Evolutionary conservation across 2,888 invertebrate species (phyloP).

Genomic region (Trichopoda pennipes): DNA sequence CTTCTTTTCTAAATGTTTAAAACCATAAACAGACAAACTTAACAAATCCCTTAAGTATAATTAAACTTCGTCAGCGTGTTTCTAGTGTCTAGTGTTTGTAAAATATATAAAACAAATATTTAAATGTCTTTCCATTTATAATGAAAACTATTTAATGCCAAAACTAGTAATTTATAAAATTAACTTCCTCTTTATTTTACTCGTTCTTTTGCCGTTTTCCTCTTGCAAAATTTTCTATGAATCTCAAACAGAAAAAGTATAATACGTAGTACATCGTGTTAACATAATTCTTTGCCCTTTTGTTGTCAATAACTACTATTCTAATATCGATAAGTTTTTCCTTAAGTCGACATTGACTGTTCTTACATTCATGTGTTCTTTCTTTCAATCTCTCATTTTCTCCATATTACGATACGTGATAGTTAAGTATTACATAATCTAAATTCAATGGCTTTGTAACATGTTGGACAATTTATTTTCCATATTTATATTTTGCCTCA

Average conservation of each 20-base stretch:
- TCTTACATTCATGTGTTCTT: conserved; percentile 18
- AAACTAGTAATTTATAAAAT: neutral
- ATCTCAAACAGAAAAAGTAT: conserved; percentile 49
- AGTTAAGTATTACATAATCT: conserved; percentile 63
- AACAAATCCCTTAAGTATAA: conserved; percentile 56
- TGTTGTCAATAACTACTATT: conserved; percentile 3
- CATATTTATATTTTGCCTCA: conserved; percentile 32
- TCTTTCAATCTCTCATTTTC: neutral
- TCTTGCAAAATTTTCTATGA: conserved; percentile 34
- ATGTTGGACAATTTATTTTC: conserved; percentile 42
- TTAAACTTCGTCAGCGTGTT: conserved; percentile 35
- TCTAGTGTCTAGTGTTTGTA: conserved; percentile 35
- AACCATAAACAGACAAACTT: neutral
- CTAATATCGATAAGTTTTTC: neutral
- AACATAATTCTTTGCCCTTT: conserved; percentile 2
- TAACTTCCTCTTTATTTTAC: neutral
- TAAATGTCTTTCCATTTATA: conserved; percentile 34
- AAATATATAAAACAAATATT: conserved; percentile 18
- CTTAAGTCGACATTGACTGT: neutral
- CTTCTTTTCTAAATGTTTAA: neutral
- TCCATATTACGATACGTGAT: conserved; percentile 56
- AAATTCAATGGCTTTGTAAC: conserved; percentile 52
- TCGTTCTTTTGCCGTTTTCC: neutral
- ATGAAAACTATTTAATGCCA: neutral
- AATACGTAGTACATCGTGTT: conserved; percentile 32